A percentile compares a stretch with the other conserved stretches of the same genome.
These are phyloP conservation scores for Hetaerina americana DNA, from an alignment of 1,140 invertebrate genomes.

Conservation along the genomic window DNA sequence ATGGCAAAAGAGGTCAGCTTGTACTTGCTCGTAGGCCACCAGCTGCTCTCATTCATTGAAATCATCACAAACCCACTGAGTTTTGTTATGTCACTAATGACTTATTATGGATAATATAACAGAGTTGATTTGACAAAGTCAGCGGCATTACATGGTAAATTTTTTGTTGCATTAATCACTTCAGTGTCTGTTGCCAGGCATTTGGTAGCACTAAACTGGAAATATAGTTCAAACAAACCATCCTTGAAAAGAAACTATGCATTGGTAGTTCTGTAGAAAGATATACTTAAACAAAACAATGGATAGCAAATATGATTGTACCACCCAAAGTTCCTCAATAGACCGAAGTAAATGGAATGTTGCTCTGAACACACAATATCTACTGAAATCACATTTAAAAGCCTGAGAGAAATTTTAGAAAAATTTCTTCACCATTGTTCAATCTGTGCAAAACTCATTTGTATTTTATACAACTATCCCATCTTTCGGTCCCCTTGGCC, in stretches of 20 bases:
- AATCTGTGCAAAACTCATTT: not conserved
- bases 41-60: too few relatives aligned
- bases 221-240: not conserved
- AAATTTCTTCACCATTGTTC: not conserved
- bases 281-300: not conserved
- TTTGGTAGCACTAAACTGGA: too few relatives aligned
- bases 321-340: not conserved
- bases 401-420: not conserved
- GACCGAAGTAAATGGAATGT: not conserved
- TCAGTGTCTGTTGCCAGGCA: too few relatives aligned
- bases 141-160: too few relatives aligned
- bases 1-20: too few relatives aligned
- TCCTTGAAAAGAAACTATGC: not conserved
- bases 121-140: too few relatives aligned
- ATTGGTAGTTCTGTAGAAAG: not conserved
- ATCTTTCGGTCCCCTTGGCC: not conserved
- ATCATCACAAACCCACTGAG: too few relatives aligned
- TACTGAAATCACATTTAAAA: constrained; percentile 1
- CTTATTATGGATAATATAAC: too few relatives aligned
- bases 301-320: not conserved
- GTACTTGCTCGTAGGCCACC: too few relatives aligned
- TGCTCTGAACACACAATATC: not conserved
- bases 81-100: too few relatives aligned
- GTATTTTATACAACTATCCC: not conserved
- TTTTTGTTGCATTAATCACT: too few relatives aligned